Conservation (phyloP, 1,140 invertebrate genomes). For the Phymorhynchus buccinoides region DNA sequence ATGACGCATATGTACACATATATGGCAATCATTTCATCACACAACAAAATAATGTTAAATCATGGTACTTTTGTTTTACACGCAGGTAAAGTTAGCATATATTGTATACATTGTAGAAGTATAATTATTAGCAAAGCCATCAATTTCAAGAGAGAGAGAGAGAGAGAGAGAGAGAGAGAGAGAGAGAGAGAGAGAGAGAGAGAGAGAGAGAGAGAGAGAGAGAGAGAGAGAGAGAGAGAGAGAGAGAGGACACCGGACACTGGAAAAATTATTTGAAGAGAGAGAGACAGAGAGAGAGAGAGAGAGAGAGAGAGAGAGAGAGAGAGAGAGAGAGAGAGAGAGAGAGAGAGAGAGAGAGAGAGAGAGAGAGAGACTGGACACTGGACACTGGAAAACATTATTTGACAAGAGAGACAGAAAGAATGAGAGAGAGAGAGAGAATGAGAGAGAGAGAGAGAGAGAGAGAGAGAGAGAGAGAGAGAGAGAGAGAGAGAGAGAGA, state of each 20-base stretch:
- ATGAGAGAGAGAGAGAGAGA: background rate
- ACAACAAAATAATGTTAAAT: too few relatives aligned
- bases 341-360: background rate
- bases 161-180: background rate
- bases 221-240: constrained; percentile 6
- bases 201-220: background rate
- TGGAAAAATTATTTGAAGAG: too few relatives aligned
- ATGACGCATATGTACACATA: too few relatives aligned
- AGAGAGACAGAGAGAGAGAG: background rate
- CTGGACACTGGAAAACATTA: too few relatives aligned
- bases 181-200: background rate
- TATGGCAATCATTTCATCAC: too few relatives aligned
- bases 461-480: background rate
- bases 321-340: background rate
- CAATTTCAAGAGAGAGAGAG: background rate
- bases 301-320: background rate
- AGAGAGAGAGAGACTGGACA: background rate
- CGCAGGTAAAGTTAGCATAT: too few relatives aligned
- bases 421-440: too few relatives aligned
- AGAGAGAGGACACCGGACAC: background rate
- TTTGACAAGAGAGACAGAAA: too few relatives aligned
- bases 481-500: background rate
- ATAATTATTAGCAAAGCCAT: too few relatives aligned
- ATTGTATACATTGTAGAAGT: too few relatives aligned
- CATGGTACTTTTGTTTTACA: too few relatives aligned